A percentile compares a stretch with the other conserved stretches of the same genome.
These are phyloP conservation scores for Lerista edwardsae DNA, from an alignment of 2,797 vertebrate genomes.

Conservation along the genomic window DNA sequence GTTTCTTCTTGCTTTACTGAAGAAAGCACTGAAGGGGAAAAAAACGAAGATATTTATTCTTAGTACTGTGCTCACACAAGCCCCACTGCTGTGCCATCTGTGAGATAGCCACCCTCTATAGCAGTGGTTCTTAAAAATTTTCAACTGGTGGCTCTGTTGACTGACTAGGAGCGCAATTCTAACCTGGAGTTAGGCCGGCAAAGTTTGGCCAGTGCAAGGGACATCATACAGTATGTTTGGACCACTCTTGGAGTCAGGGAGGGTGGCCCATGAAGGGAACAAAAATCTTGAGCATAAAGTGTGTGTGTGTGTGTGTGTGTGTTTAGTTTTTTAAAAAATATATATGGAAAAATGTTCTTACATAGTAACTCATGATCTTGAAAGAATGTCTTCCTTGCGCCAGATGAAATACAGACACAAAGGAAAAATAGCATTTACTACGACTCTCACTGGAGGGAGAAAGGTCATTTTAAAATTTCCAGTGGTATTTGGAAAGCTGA, in stretches of 20 bases:
- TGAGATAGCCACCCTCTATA: too few species aligned
- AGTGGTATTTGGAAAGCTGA: conserved; percentile 60
- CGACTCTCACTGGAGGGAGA: conserved; percentile 51
- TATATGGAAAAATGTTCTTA: too few species aligned
- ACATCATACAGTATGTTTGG: too few species aligned
- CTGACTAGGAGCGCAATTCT: too few species aligned
- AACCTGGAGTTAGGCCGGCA: too few species aligned
- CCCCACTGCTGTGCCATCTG: too few species aligned
- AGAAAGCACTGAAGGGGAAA: fast-evolving
- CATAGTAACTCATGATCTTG: too few species aligned
- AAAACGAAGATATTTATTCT: background rate
- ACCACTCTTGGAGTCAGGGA: too few species aligned
- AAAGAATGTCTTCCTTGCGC: conserved; percentile 63
- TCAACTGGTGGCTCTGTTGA: too few species aligned
- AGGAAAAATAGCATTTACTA: conserved; percentile 45
- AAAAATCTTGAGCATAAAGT: background rate
- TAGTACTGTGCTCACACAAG: background rate
- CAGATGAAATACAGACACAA: conserved; percentile 54
- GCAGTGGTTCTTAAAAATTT: too few species aligned
- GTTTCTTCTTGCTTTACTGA: background rate
- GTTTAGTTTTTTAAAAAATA: background rate
- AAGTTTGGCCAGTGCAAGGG: too few species aligned
- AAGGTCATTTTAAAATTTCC: conserved; percentile 60
- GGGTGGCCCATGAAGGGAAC: too few species aligned
- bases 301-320: background rate